These are phyloP conservation scores for Phasianus colchicus DNA, from an alignment of 2,113 vertebrate species.

Conservation along the genomic window DNA sequence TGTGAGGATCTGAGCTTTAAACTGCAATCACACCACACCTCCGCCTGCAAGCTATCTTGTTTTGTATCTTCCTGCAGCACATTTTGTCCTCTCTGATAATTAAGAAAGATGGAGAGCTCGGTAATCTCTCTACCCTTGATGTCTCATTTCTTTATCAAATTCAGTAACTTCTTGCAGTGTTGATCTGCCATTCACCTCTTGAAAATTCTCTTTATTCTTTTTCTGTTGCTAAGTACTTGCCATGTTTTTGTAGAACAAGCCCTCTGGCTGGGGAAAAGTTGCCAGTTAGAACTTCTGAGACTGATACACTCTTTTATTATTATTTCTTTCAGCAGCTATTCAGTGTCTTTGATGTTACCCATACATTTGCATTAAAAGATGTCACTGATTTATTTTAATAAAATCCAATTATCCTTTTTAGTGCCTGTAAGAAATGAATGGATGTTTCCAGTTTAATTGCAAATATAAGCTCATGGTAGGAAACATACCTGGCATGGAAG, in stretches of 20 bases:
- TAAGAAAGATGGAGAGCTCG: not conserved
- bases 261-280: conserved; percentile 40
- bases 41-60: not conserved
- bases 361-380: conserved; percentile 40
- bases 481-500: not conserved
- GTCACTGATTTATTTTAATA: conserved; percentile 40
- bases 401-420: conserved; percentile 25
- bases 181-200: conserved; percentile 34
- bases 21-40: not conserved
- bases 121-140: not conserved
- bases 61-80: not conserved
- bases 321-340: conserved; percentile 46
- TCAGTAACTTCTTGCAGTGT: conserved; percentile 8
- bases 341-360: conserved; percentile 43
- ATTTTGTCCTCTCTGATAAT: conserved; percentile 22
- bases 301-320: conserved; percentile 10
- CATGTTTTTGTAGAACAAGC: conserved; percentile 33
- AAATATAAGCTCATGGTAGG: not conserved
- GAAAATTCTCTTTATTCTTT: conserved; percentile 67
- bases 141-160: conserved; percentile 40
- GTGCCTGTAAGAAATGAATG: conserved; percentile 20
- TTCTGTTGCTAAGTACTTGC: conserved; percentile 15
- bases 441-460: conserved; percentile 10
- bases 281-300: conserved; percentile 14
- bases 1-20: not conserved